phyloP scores from a whole-genome alignment of 2,888 invertebrate species.

The Rapana venosa region DNA sequence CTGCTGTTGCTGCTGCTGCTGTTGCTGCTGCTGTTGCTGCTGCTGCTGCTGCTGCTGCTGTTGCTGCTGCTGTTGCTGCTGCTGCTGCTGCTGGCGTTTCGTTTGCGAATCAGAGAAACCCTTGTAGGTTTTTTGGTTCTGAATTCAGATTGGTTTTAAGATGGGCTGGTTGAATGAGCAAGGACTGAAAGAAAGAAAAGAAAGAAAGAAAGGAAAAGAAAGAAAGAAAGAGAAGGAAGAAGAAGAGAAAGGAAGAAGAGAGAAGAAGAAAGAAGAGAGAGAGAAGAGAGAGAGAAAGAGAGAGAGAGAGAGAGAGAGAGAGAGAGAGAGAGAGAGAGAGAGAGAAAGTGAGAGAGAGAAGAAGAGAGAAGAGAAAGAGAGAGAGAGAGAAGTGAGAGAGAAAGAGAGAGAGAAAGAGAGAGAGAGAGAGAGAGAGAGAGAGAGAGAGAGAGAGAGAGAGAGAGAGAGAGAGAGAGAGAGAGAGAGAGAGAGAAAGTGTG shows the following conservation, averaged over 20 bases:
- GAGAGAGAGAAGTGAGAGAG: neutral
- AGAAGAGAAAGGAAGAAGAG: conserved; percentile 20
- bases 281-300: neutral
- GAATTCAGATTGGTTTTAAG: too few species aligned
- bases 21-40: neutral
- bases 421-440: neutral
- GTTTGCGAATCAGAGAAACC: too few species aligned
- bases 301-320: neutral
- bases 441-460: neutral
- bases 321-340: neutral
- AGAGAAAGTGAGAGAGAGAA: neutral
- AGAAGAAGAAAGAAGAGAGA: neutral
- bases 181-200: neutral
- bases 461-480: neutral
- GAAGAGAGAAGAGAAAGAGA: neutral
- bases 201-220: neutral
- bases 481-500: neutral
- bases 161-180: too few species aligned
- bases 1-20: neutral
- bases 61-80: neutral
- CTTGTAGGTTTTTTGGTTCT: too few species aligned
- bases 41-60: conserved; percentile 16
- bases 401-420: neutral
- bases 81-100: too few species aligned
- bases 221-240: neutral